These are phyloP conservation scores for Zosterops hypoxanthus DNA, from an alignment of 2,113 vertebrate species.

Conservation along the genomic window DNA sequence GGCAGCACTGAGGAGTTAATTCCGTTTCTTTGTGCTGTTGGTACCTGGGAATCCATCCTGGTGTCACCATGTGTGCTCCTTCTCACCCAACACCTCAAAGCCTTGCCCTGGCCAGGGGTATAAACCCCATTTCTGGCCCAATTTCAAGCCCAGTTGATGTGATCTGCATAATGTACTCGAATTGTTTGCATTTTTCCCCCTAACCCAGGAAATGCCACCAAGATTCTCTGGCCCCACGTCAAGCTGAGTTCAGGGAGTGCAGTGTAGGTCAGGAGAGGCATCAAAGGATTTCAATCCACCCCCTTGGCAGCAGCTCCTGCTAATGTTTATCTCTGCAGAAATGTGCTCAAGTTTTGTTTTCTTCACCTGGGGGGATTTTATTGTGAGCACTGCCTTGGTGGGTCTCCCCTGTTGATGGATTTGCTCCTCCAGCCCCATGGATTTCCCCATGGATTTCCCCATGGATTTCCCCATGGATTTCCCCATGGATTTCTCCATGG, in stretches of 20 bases:
- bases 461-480: neutral
- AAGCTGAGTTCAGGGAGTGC: neutral
- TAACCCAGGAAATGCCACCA: neutral
- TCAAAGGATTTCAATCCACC: neutral
- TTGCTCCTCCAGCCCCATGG: neutral
- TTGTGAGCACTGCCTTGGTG: fast-evolving
- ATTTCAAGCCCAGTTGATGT: neutral
- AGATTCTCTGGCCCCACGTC: neutral
- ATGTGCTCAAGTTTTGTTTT: fast-evolving
- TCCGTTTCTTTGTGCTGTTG: neutral
- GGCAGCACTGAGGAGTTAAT: neutral
- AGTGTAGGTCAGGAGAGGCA: neutral
- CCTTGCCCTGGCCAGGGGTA: neutral
- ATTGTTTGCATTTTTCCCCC: neutral
- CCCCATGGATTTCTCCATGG: fast-evolving
- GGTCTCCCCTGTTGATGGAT: fast-evolving
- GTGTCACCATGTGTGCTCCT: fast-evolving
- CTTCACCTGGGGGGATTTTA: neutral
- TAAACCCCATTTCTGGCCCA: neutral
- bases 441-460: neutral
- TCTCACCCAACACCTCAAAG: neutral
- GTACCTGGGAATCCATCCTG: fast-evolving
- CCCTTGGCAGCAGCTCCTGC: neutral
- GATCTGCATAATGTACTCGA: neutral
- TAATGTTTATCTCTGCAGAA: neutral